These are phyloP conservation scores for Glaucomys volans DNA, from an alignment of 2,113 vertebrate genomes.

Conservation along the genomic window DNA sequence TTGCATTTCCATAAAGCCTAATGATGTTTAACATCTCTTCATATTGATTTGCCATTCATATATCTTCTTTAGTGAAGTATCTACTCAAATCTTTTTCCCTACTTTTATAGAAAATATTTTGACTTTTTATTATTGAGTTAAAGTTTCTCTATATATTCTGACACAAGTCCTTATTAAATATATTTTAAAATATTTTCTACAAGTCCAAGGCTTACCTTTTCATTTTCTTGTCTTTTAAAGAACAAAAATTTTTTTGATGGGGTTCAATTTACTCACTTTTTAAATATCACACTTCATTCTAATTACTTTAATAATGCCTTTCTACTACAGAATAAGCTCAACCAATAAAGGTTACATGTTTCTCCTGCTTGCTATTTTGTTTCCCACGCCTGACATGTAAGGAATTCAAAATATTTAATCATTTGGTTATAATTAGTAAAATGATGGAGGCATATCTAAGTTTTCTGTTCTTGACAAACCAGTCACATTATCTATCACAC, in stretches of 20 bases:
- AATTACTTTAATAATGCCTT: neutral
- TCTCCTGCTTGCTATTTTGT: neutral
- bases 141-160: neutral
- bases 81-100: no score
- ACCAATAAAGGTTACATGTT: neutral
- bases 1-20: no score
- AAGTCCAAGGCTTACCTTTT: neutral
- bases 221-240: neutral
- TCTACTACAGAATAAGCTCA: neutral
- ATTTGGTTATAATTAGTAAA: conserved; percentile 9
- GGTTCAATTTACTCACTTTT: neutral
- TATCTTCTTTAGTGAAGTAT: no score
- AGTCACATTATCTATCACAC: neutral
- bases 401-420: neutral
- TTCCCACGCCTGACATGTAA: neutral
- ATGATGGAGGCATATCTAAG: neutral
- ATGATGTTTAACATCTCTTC: no score
- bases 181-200: neutral
- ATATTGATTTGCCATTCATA: no score
- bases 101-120: neutral
- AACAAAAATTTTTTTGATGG: neutral
- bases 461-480: neutral
- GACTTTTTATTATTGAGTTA: conserved; percentile 11
- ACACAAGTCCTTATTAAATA: conserved; percentile 4
- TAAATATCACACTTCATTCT: neutral